Conservation (phyloP, 2,888 invertebrate genomes). For the Cryptocheilus praepositus region DNA sequence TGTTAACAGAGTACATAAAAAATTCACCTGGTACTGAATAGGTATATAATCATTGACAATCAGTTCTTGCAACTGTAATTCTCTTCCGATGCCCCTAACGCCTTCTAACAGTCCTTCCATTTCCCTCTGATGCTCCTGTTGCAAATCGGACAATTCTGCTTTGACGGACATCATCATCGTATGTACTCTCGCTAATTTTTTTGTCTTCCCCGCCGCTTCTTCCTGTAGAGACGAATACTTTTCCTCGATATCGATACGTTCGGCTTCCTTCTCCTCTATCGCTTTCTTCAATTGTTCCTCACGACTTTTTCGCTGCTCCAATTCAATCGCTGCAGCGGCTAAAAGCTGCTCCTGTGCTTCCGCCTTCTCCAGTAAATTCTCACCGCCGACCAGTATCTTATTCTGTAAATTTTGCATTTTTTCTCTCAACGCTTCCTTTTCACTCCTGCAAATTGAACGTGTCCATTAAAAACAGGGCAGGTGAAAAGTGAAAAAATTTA, state of each 20-base stretch:
- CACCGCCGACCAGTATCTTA: conserved; percentile 97
- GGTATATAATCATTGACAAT: conserved; percentile 96
- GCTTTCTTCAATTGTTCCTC: conserved; percentile 89
- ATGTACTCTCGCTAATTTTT: conserved; percentile 93
- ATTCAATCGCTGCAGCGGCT: conserved; percentile 89
- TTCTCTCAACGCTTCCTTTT: conserved; percentile 88
- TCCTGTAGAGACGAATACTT: conserved; percentile 96
- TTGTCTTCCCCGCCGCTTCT: conserved; percentile 93
- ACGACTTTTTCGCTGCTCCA: conserved; percentile 85
- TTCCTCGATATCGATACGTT: conserved; percentile 94
- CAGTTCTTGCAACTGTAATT: conserved; percentile 92
- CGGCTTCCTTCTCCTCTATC: conserved; percentile 93
- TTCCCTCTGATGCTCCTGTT: conserved; percentile 96
- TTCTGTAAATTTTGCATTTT: conserved; percentile 94
- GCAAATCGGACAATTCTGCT: conserved; percentile 89
- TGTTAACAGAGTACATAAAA: neutral
- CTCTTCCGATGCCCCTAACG: conserved; percentile 91
- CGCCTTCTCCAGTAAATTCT: conserved; percentile 97
- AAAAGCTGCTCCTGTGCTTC: conserved; percentile 93
- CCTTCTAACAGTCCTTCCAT: conserved; percentile 97
- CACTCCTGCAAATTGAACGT: conserved; percentile 74
- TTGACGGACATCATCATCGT: conserved; percentile 90
- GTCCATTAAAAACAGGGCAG: neutral
- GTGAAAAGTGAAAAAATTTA: neutral
- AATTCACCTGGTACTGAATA: conserved; percentile 88